phyloP scores from a whole-genome alignment of 1,140 invertebrate species.

The Cotesia glomerata region DNA sequence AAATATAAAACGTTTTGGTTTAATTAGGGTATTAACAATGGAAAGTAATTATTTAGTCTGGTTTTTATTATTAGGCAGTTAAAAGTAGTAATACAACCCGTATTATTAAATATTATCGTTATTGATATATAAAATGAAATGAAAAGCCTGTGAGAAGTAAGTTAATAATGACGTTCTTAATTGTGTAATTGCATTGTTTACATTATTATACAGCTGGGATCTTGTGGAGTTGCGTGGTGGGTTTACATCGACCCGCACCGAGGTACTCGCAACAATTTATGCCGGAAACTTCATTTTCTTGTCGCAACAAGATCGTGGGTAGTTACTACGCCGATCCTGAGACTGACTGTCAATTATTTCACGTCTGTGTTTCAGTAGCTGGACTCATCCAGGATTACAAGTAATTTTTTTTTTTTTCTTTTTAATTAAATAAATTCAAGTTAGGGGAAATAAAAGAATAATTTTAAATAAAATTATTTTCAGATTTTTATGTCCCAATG shows the following conservation, averaged over 20 bases:
- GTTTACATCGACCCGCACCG: constrained; percentile 66
- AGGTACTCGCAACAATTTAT: constrained; percentile 80
- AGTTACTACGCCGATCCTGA: constrained; percentile 92
- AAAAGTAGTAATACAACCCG: background rate
- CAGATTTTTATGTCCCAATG: constrained; percentile 88
- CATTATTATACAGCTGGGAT: constrained; percentile 40
- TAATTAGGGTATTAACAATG: too few species aligned
- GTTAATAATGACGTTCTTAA: constrained; percentile 19
- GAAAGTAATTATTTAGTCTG: too few species aligned
- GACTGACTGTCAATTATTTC: constrained; percentile 91
- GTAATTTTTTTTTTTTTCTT: constrained; percentile 36
- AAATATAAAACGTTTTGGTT: background rate
- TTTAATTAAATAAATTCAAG: background rate
- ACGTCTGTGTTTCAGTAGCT: constrained; percentile 84
- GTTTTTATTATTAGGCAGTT: background rate
- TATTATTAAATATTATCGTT: background rate
- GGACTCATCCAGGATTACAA: constrained; percentile 65
- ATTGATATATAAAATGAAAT: background rate
- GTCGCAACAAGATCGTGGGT: constrained; percentile 85
- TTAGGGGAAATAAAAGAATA: too few species aligned
- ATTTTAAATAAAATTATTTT: constrained; percentile 33
- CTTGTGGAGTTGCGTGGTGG: constrained; percentile 49
- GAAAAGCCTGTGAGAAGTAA: constrained; percentile 3
- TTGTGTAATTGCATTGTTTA: constrained; percentile 18
- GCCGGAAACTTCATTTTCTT: constrained; percentile 85